phyloP scores from a whole-genome alignment of 1,140 invertebrate genomes.

The Sesamia nonagrioides region DNA sequence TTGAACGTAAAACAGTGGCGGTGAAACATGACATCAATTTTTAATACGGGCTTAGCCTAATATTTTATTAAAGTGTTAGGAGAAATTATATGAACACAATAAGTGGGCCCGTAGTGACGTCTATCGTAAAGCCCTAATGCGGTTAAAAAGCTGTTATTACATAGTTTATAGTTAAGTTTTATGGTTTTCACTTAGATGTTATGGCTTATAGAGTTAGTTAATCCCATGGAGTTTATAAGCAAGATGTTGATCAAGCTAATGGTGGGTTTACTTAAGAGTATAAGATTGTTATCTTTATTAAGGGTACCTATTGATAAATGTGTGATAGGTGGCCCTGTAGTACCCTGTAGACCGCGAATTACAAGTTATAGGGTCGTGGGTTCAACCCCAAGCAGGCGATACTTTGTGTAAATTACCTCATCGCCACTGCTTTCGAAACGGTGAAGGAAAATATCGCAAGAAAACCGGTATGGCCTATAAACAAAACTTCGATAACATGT shows the following conservation, averaged over 20 bases:
- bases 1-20: constrained; percentile 4
- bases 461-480: no score
- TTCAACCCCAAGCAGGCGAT: no score
- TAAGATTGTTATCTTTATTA: neutral
- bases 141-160: constrained; percentile 25
- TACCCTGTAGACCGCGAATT: no score
- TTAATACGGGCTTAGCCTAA: constrained; percentile 26
- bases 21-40: constrained; percentile 18
- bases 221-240: neutral
- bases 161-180: constrained; percentile 28
- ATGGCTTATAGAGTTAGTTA: neutral
- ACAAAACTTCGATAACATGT: no score
- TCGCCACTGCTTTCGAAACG: no score
- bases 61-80: constrained; percentile 23
- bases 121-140: constrained; percentile 7
- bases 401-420: no score
- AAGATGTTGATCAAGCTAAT: neutral
- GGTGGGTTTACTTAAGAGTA: neutral
- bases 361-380: no score
- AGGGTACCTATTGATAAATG: no score
- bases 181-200: constrained; percentile 32
- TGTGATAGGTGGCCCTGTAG: no score
- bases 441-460: no score
- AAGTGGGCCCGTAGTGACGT: neutral
- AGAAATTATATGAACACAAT: constrained; percentile 13